phyloP scores from a whole-genome alignment of 2,797 vertebrate species.

The Sternotherus odoratus region DNA sequence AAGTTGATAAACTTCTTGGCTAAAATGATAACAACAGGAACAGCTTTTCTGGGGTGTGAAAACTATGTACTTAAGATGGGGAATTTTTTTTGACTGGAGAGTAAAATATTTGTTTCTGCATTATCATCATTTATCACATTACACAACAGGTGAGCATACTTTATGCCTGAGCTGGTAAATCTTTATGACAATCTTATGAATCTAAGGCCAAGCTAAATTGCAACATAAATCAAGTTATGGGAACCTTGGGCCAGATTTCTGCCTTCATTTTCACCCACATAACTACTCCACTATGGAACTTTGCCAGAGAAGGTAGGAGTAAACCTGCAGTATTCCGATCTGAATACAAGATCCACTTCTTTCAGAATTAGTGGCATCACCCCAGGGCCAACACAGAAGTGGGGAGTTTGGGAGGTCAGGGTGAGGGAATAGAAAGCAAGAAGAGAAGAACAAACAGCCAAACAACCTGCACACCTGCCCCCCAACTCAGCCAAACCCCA shows the following conservation, averaged over 20 bases:
- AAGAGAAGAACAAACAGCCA: not conserved
- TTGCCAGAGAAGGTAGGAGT: not conserved
- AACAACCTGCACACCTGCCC: no score
- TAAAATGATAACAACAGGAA: not conserved
- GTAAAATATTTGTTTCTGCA: not conserved
- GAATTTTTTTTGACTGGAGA: not conserved
- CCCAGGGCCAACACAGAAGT: accelerated
- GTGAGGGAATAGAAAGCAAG: accelerated
- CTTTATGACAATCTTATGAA: not conserved
- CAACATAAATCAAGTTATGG: not conserved
- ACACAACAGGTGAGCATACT: not conserved
- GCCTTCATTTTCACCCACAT: not conserved
- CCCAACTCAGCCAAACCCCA: not conserved
- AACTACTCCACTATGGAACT: not conserved
- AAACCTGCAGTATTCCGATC: not conserved
- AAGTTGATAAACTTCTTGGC: not conserved
- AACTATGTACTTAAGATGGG: not conserved
- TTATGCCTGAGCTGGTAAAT: not conserved
- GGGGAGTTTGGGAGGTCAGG: not conserved
- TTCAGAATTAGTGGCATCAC: not conserved
- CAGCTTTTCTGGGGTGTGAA: not conserved
- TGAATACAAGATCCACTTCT: not conserved
- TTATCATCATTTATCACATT: not conserved
- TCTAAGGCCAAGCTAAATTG: not conserved
- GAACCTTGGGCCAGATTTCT: not conserved